Evolutionary conservation across 2,113 vertebrate genomes (phyloP).

Genomic region (Elanoides forficatus): DNA sequence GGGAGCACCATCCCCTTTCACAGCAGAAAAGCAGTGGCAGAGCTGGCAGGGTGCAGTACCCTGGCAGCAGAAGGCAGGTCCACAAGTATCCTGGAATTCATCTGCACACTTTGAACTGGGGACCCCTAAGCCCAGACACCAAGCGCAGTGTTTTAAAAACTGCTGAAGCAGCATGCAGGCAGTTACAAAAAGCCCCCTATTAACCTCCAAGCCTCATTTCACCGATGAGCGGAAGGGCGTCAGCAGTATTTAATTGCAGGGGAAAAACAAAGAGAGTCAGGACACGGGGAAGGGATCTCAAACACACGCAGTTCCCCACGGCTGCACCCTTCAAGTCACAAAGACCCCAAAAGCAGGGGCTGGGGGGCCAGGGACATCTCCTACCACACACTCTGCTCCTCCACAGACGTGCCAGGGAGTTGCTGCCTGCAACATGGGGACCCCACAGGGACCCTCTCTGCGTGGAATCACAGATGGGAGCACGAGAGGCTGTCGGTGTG

Average conservation of each 20-base stretch:
- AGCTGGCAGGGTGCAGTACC: neutral
- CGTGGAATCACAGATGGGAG: neutral
- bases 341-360: neutral
- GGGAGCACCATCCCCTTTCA: neutral
- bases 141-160: neutral
- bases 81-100: neutral
- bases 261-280: neutral
- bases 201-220: conserved; percentile 46
- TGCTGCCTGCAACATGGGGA: neutral
- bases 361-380: neutral
- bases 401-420: neutral
- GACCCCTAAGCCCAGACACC: neutral
- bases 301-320: neutral
- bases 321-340: neutral
- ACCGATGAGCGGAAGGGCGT: accelerated
- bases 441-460: neutral
- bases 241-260: neutral
- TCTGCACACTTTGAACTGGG: neutral
- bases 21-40: neutral
- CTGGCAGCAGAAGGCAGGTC: neutral
- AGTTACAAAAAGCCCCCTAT: neutral
- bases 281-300: neutral
- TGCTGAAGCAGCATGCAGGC: neutral
- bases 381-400: neutral
- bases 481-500: accelerated